phyloP scores from a whole-genome alignment of 2,113 vertebrate species.

The Lipotes vexillifer region DNA sequence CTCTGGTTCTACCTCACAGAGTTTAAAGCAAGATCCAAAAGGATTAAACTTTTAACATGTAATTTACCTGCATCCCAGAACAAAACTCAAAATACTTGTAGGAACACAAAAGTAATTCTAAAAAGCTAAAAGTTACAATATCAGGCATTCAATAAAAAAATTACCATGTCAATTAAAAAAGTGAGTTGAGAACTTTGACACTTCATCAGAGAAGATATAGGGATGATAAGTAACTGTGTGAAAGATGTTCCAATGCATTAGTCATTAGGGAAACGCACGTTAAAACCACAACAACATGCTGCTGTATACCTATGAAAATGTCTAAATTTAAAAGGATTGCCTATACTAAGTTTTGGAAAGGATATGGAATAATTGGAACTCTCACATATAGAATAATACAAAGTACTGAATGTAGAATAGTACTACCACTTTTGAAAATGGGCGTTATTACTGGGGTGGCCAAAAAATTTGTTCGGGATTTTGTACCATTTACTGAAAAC shows the following conservation, averaged over 20 bases:
- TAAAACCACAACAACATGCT: not conserved
- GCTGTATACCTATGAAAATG: not conserved
- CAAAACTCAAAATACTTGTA: conserved; percentile 1
- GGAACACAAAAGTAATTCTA: not conserved
- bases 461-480: no score
- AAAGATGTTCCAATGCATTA: not conserved
- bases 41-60: not conserved
- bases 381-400: not conserved
- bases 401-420: not conserved
- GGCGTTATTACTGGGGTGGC: not conserved
- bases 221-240: not conserved
- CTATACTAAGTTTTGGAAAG: not conserved
- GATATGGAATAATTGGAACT: not conserved
- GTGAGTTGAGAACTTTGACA: not conserved
- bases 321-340: not conserved
- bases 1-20: not conserved
- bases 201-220: not conserved
- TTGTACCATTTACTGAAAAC: no score
- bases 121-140: not conserved
- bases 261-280: not conserved
- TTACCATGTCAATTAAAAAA: not conserved
- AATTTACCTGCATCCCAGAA: not conserved
- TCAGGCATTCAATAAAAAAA: not conserved
- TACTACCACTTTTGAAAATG: not conserved
- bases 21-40: not conserved